Percentiles rank a stretch among this genome's conserved stretches.
phyloP scores from a whole-genome alignment of 2,888 invertebrate genomes.

The Boloria euphrosyne region DNA sequence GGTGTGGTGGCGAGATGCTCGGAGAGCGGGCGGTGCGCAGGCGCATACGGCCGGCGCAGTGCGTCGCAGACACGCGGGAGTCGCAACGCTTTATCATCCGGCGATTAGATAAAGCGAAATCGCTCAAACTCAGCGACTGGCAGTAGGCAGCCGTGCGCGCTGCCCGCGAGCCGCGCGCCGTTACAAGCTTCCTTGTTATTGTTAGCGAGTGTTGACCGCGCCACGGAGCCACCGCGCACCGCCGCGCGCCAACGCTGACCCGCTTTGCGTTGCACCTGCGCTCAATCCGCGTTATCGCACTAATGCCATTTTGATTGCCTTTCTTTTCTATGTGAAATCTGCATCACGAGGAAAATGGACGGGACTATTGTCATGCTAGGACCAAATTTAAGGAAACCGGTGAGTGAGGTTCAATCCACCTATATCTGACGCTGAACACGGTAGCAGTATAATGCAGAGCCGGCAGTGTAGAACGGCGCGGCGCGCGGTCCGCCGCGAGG shows the following conservation, averaged over 20 bases:
- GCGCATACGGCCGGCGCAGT: constrained; percentile 27
- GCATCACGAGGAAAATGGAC: constrained; percentile 7
- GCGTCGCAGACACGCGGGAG: constrained; percentile 36
- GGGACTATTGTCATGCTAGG: not conserved
- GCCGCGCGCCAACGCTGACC: constrained; percentile 36
- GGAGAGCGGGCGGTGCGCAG: constrained; percentile 20
- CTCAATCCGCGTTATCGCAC: constrained; percentile 19
- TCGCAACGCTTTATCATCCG: constrained; percentile 55
- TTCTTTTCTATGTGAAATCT: constrained; percentile 7
- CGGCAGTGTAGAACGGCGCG: not conserved
- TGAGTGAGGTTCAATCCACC: constrained; percentile 11
- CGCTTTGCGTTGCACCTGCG: constrained; percentile 23
- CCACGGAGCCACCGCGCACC: constrained; percentile 14
- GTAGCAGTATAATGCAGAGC: no score
- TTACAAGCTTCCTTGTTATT: constrained; percentile 47
- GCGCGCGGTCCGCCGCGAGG: not conserved
- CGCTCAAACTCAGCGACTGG: constrained; percentile 52
- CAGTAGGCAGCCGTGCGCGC: constrained; percentile 60
- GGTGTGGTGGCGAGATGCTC: not conserved
- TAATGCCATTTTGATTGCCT: constrained; percentile 25
- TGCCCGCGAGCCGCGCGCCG: constrained; percentile 42
- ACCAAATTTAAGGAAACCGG: not conserved
- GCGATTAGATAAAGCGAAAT: constrained; percentile 73
- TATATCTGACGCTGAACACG: no score
- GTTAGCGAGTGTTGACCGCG: constrained; percentile 48